phyloP scores from a whole-genome alignment of 2,113 vertebrate species.

The Phoxinus phoxinus region DNA sequence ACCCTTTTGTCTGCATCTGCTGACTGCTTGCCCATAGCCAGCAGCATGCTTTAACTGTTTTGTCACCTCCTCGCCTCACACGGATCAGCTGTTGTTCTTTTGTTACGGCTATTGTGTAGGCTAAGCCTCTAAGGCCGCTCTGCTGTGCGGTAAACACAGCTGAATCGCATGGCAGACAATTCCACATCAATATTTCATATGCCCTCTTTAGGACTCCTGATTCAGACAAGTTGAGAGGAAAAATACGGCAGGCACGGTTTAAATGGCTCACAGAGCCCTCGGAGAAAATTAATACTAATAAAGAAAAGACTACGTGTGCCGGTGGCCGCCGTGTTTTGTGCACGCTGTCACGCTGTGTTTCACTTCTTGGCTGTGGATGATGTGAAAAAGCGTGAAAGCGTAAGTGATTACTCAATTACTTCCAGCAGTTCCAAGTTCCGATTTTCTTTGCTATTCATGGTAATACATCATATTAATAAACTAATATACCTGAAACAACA shows the following conservation, averaged over 20 bases:
- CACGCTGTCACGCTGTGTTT: slow-evolving; percentile 23
- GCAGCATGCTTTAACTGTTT: slow-evolving; percentile 94
- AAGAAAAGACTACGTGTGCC: slow-evolving; percentile 10
- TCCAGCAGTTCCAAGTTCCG: neutral
- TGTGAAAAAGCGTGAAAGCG: slow-evolving; percentile 40
- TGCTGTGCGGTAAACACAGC: slow-evolving; percentile 88
- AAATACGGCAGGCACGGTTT: slow-evolving; percentile 55
- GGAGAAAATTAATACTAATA: slow-evolving; percentile 39
- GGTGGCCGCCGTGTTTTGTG: slow-evolving; percentile 5
- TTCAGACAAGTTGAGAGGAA: slow-evolving; percentile 78
- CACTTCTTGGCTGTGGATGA: slow-evolving; percentile 29
- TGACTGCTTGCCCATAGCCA: slow-evolving; percentile 91
- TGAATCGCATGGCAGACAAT: slow-evolving; percentile 86
- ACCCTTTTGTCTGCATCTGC: slow-evolving; percentile 95
- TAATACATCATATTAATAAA: neutral
- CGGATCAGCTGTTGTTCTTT: slow-evolving; percentile 95
- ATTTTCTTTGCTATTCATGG: neutral
- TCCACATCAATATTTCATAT: slow-evolving; percentile 91
- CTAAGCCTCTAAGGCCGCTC: slow-evolving; percentile 91
- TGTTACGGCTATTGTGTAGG: slow-evolving; percentile 92
- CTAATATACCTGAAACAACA: neutral
- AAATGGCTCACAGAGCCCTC: slow-evolving; percentile 31
- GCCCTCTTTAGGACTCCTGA: slow-evolving; percentile 83
- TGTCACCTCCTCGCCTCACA: slow-evolving; percentile 93
- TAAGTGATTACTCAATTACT: slow-evolving; percentile 42